Evolutionary conservation across 2,113 vertebrate species (phyloP), one percentile per base, ranked within the genome.

Genomic region (Pontoporia blainvillei): DNA sequence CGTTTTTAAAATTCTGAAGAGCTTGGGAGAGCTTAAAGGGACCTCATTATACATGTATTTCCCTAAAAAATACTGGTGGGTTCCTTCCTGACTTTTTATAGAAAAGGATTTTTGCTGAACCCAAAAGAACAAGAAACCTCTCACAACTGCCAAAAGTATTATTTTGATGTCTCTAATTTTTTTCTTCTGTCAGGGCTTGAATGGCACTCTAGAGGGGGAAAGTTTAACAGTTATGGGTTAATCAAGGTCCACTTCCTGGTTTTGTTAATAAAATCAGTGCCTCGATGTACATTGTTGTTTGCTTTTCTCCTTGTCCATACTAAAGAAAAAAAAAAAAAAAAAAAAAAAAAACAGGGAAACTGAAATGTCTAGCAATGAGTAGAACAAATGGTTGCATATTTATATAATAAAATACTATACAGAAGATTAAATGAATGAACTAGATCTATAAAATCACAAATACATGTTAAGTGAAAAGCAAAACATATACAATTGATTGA

Each of bases 81-180:
- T 81, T 92, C 15, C 21, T 21, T 54, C 18, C 88, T 57, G 17
- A 18, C 15, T 54, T 59, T 84, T 85, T 36, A 76, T 66, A 31
- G 6, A 93, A 75, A 73, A n/a, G 6, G 20, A 7, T 36, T 75
- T 90, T 91, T 92, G 27, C 49, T 87, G 20, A 84, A 72, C n/a
- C 62, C 17, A 62, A 84, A 71, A 3, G 41, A 86, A 64, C 1
- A 61, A 49, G 52, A 93, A 72, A 71, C 9, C 41, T 90, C 66
- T 95, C 69, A 79, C 36, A 13, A 66, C 18, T 81, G 18, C 44
- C 54, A 82, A 91, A 89, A 92, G 83, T 88, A 76, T 85, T 81
- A 66, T 66, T 95, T 92, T 87, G 62, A 62, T 64, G 18, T 39
- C 8, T 34, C 20, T 91, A 72, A 73, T 78, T 81, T 86, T 84